A percentile compares a stretch with the other conserved stretches of the same genome.
These are phyloP conservation scores for Apamea monoglypha DNA, from an alignment of 2,888 invertebrate species.

Conservation along the genomic window DNA sequence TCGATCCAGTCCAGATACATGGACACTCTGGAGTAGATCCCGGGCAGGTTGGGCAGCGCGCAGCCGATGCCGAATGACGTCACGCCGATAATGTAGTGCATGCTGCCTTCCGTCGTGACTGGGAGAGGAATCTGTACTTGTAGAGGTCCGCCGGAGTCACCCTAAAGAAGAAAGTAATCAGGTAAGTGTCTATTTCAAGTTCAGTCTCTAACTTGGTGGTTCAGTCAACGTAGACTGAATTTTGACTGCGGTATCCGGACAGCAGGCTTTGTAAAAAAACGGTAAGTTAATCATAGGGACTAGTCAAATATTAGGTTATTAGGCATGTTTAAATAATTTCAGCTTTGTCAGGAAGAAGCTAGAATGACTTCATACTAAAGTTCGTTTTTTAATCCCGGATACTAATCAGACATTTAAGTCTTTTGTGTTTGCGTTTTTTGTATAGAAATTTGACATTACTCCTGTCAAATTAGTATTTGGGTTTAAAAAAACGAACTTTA, in stretches of 20 bases:
- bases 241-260: neutral
- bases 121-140: slow-evolving; percentile 77
- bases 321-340: neutral
- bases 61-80: slow-evolving; percentile 82
- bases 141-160: slow-evolving; percentile 94
- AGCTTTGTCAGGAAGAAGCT: neutral
- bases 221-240: neutral
- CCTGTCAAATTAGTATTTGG: too few species aligned
- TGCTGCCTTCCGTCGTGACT: slow-evolving; percentile 59
- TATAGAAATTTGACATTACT: too few species aligned
- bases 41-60: slow-evolving; percentile 75
- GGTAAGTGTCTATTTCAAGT: neutral
- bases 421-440: too few species aligned
- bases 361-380: too few species aligned
- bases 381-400: too few species aligned
- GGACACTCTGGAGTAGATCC: slow-evolving; percentile 80
- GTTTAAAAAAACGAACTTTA: too few species aligned
- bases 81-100: slow-evolving; percentile 80
- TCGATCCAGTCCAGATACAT: slow-evolving; percentile 84
- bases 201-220: neutral
- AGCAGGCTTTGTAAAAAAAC: neutral
- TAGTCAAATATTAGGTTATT: too few species aligned
- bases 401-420: too few species aligned
- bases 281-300: too few species aligned
- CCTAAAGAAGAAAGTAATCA: slow-evolving; percentile 79